Percentiles rank a stretch among this genome's conserved stretches.
Evolutionary conservation across 2,113 vertebrate species (phyloP).

Genomic region (Synchiropus splendidus): DNA sequence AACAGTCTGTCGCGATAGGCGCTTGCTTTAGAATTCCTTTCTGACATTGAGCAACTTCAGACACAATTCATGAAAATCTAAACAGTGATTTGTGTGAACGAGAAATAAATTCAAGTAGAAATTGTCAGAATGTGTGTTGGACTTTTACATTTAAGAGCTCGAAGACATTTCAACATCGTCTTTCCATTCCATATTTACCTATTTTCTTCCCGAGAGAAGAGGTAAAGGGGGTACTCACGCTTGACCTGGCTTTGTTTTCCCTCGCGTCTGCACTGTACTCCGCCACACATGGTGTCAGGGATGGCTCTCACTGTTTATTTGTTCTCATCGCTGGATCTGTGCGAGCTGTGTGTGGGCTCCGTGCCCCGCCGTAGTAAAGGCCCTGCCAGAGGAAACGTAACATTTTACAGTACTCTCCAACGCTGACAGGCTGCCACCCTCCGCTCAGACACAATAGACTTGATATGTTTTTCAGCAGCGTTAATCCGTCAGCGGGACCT

Average conservation of each 20-base stretch:
- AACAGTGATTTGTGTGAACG: too few relatives aligned
- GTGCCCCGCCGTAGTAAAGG: slow-evolving; percentile 68
- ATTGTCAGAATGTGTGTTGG: too few relatives aligned
- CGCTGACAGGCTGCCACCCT: slow-evolving; percentile 53
- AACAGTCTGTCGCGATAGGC: slow-evolving; percentile 41
- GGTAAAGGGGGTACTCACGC: slow-evolving; percentile 17
- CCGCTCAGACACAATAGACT: slow-evolving; percentile 33
- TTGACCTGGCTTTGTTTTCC: slow-evolving; percentile 49
- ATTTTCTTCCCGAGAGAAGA: slow-evolving; percentile 27
- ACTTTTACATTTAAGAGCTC: too few relatives aligned
- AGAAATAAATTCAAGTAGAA: too few relatives aligned
- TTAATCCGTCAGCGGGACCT: too few relatives aligned
- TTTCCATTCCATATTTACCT: too few relatives aligned
- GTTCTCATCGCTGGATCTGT: slow-evolving; percentile 68
- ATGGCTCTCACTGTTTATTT: slow-evolving; percentile 76
- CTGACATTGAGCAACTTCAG: slow-evolving; percentile 4
- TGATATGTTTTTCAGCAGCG: slow-evolving; percentile 6
- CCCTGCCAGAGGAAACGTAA: slow-evolving; percentile 68
- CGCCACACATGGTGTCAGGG: slow-evolving; percentile 58
- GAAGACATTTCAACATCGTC: too few relatives aligned
- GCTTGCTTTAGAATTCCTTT: slow-evolving; percentile 13
- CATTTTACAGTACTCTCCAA: slow-evolving; percentile 54
- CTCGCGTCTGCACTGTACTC: slow-evolving; percentile 40
- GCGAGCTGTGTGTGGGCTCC: slow-evolving; percentile 75
- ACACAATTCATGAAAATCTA: too few relatives aligned